Conservation (phyloP, 37 sponge, comb jelly and placozoan species). For the Geodia barretti region DNA sequence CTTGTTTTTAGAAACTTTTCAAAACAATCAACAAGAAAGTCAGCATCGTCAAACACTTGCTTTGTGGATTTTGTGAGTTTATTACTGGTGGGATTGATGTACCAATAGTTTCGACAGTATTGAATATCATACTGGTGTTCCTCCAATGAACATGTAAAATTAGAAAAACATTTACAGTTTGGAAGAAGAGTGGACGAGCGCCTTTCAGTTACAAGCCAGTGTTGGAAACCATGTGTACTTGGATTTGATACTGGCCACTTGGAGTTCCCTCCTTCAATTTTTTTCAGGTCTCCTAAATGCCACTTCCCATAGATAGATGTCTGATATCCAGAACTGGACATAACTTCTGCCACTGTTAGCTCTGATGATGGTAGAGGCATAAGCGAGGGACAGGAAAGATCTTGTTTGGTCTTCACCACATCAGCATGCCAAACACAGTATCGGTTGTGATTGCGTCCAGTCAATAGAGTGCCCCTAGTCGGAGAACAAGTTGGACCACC, state of each 20-base stretch:
- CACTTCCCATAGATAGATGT: slow-evolving; percentile 18
- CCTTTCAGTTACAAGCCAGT: slow-evolving; percentile 61
- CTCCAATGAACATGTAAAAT: slow-evolving; percentile 20
- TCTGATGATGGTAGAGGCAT: slow-evolving; percentile 37
- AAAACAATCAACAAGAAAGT: slow-evolving; percentile 45
- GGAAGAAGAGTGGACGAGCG: slow-evolving; percentile 52
- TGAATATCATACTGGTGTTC: background rate
- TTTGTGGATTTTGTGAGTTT: background rate
- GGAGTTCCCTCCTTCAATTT: background rate
- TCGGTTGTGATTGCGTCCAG: slow-evolving; percentile 74
- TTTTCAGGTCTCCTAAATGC: slow-evolving; percentile 24
- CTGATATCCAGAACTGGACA: background rate
- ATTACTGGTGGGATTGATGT: background rate
- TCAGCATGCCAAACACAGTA: slow-evolving; percentile 73
- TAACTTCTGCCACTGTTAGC: slow-evolving; percentile 6
- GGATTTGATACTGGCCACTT: slow-evolving; percentile 56
- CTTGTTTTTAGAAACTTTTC: slow-evolving; percentile 11
- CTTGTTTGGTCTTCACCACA: background rate
- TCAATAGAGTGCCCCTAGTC: slow-evolving; percentile 63
- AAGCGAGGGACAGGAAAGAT: slow-evolving; percentile 20
- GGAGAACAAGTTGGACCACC: slow-evolving; percentile 69
- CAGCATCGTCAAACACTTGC: slow-evolving; percentile 32
- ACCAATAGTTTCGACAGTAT: slow-evolving; percentile 46
- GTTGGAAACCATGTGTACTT: slow-evolving; percentile 52
- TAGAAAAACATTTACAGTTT: slow-evolving; percentile 71